Conservation (phyloP, 2,888 invertebrate genomes). For the Cyclophora albipunctata region DNA sequence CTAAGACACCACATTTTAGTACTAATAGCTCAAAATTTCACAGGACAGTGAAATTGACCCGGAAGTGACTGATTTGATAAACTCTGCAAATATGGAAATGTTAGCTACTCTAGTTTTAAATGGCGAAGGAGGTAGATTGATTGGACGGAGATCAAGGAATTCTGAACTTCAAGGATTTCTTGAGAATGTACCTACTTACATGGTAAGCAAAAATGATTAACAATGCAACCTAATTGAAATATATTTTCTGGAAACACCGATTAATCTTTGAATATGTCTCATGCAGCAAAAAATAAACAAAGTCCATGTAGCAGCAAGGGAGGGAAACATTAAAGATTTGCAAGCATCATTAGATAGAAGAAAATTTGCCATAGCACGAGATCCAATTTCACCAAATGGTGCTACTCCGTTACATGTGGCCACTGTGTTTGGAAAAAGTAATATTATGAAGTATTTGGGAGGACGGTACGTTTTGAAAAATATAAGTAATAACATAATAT, state of each 20-base stretch:
- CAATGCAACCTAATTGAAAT: no score
- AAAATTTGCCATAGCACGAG: constrained; percentile 92
- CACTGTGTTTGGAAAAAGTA: constrained; percentile 87
- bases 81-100: constrained; percentile 89
- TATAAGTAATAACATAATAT: background rate
- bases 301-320: constrained; percentile 89
- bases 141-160: constrained; percentile 81
- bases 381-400: constrained; percentile 87
- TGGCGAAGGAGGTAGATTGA: constrained; percentile 87
- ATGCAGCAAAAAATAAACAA: constrained; percentile 89
- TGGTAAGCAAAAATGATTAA: constrained; percentile 73
- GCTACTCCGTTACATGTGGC: constrained; percentile 92
- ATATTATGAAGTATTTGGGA: constrained; percentile 80
- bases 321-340: constrained; percentile 88
- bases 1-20: background rate
- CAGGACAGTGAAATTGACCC: constrained; percentile 76
- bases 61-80: constrained; percentile 80
- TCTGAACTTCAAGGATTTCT: constrained; percentile 90
- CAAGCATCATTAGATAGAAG: constrained; percentile 91
- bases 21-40: constrained; percentile 17
- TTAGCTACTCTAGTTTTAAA: constrained; percentile 91
- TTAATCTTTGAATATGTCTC: no score
- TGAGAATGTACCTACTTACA: constrained; percentile 89
- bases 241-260: no score
- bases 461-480: constrained; percentile 42